Percentiles rank a stretch among this genome's conserved stretches.
Evolutionary conservation across 2,113 vertebrate species (phyloP).

Genomic region (Zapus hudsonius): DNA sequence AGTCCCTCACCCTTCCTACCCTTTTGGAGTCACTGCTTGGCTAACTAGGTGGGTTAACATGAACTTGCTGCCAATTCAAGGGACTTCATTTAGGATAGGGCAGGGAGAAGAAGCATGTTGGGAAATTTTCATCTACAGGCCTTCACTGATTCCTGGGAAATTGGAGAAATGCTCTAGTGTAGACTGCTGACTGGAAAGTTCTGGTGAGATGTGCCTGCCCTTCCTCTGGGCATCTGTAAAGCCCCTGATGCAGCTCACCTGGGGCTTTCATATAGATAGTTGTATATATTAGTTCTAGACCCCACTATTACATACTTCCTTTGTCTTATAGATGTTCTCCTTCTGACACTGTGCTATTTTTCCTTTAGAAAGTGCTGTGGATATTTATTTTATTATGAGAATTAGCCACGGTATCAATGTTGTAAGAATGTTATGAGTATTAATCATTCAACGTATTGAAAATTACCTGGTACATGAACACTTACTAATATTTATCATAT

Average conservation of each 20-base stretch:
- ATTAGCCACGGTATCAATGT: neutral
- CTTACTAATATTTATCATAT: neutral
- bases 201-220: neutral
- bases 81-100: neutral
- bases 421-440: neutral
- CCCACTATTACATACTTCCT: neutral
- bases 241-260: neutral
- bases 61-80: neutral
- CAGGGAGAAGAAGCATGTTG: neutral
- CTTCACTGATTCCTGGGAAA: neutral
- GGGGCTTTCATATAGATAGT: neutral
- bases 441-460: neutral
- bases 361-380: neutral
- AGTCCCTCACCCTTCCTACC: neutral
- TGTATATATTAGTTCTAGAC: neutral
- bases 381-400: neutral
- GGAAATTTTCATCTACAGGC: neutral
- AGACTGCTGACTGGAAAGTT: neutral
- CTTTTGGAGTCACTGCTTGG: neutral
- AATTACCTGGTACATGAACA: neutral
- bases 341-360: neutral
- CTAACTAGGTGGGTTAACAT: neutral
- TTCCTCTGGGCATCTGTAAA: neutral
- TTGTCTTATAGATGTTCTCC: neutral
- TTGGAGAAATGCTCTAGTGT: neutral